A percentile compares a stretch with the other conserved stretches of the same genome.
Evolutionary conservation across 2,797 vertebrate species (phyloP).

Genomic region (Pampus argenteus): DNA sequence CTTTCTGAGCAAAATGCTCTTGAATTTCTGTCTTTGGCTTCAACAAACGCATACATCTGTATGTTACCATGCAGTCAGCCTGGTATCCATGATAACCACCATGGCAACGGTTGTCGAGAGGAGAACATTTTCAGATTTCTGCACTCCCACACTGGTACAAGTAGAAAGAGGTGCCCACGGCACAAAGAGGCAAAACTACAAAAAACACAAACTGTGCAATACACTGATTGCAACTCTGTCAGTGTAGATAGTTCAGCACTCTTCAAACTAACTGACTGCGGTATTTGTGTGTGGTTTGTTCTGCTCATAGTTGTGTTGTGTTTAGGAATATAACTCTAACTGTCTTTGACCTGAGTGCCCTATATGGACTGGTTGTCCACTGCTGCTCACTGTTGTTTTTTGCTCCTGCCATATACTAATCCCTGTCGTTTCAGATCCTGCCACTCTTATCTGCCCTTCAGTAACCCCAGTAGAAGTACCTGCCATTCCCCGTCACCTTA

Average conservation of each 20-base stretch:
- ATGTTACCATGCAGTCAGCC: conserved; percentile 56
- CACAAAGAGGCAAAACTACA: conserved; percentile 24
- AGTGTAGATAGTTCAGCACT: conserved; percentile 4
- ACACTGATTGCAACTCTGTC: conserved; percentile 2
- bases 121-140: conserved; percentile 59
- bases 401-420: too few relatives aligned
- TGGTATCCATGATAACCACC: conserved; percentile 60
- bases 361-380: too few relatives aligned
- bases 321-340: too few relatives aligned
- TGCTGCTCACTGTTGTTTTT: too few relatives aligned
- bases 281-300: conserved; percentile 33
- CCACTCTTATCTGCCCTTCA: too few relatives aligned
- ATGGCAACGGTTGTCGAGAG: conserved; percentile 70
- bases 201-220: conserved; percentile 41
- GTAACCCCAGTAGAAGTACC: too few relatives aligned
- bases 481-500: too few relatives aligned
- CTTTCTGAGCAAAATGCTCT: conserved; percentile 6
- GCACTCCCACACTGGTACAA: conserved; percentile 63
- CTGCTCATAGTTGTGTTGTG: conserved; percentile 3
- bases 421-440: too few relatives aligned
- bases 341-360: too few relatives aligned
- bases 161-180: conserved; percentile 49
- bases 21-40: conserved; percentile 8
- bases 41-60: conserved; percentile 46
- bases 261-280: conserved; percentile 13